phyloP scores from a whole-genome alignment of 2,113 vertebrate genomes.

The Otocyon megalotis region DNA sequence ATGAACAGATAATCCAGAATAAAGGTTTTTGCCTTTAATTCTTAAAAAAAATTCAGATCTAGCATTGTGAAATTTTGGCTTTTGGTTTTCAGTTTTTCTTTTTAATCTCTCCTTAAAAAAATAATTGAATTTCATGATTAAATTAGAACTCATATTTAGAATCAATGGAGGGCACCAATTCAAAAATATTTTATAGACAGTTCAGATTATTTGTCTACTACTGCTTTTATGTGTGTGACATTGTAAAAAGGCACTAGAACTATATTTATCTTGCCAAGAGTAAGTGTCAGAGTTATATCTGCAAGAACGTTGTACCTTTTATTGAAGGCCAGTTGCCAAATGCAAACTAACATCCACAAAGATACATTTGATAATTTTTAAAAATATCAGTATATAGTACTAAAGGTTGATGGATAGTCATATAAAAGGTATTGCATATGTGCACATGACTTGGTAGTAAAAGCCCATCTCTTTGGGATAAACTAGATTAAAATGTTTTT shows the following conservation, averaged over 20 bases:
- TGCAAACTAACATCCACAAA: conserved; percentile 80
- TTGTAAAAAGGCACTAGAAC: conserved; percentile 67
- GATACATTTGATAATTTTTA: conserved; percentile 68
- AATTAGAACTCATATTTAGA: conserved; percentile 65
- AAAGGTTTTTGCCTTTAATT: background rate
- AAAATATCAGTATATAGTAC: conserved; percentile 67
- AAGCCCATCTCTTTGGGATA: conserved; percentile 16
- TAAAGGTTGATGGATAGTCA: conserved; percentile 43
- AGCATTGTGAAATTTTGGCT: background rate
- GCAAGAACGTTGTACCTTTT: conserved; percentile 76
- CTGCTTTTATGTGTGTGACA: conserved; percentile 55
- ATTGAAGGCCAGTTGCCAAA: conserved; percentile 77
- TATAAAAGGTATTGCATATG: background rate
- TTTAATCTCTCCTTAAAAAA: background rate
- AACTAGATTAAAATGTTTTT: background rate
- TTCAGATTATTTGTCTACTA: conserved; percentile 68
- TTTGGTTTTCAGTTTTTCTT: background rate
- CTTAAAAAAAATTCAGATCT: background rate
- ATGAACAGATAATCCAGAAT: background rate
- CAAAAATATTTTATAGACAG: conserved; percentile 79
- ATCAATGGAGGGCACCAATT: conserved; percentile 51
- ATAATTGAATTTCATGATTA: conserved; percentile 62
- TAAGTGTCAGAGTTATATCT: conserved; percentile 83
- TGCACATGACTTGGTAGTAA: background rate
- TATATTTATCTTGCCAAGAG: conserved; percentile 83